Base-by-base conservation (phyloP, 1,140 invertebrate species). In the Luehdorfia chinensis region DNA sequence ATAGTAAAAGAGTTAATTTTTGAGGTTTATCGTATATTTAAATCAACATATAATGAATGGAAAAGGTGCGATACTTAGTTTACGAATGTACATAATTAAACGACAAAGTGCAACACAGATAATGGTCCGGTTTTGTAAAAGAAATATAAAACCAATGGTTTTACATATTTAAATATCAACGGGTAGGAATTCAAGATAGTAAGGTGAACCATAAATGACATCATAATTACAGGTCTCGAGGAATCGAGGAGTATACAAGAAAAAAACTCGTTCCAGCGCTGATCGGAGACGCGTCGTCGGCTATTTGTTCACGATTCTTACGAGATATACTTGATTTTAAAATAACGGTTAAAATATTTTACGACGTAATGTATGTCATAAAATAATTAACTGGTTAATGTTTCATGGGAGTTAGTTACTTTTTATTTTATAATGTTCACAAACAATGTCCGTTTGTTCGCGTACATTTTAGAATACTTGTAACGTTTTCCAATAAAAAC, bases 41-140 rank as follows among this genome's bases (percentile, higher is more conserved):
- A 37, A 37, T 37, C 21, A 23, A 37, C 18, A 6, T 23, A 15
- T 2, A 37, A 37, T 37, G 34, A 37, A 37, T 37, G 34, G 18
- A 37, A 23, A n/a, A n/a, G n/a, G n/a, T n/a, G 15, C 5, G 19
- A 18, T 21, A 37, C 34, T 19, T 7, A 12, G 15, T 30, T 30
- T 3, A 18, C n/a, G 16, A 37, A 37, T 37, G 9, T 19, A 37
- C 34, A 21, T 36, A 21, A 19, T 23, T 11, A 34, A 19, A 37
- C 34, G 33, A 21, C 18, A 16, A 2, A 23, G 18, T 37, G 18
- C 34, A 37, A 12, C 21, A 21, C 9, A 37, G 34, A 37, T 37
- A 37, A 37, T 19, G 18, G 1, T 21, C 18, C 34, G 9, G 34
- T 21, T 37, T 37, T 12, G 31, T 32, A 8, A 32, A 32, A n/a